phyloP scores from a whole-genome alignment of 2,888 invertebrate species.

The Dynastes tityus region DNA sequence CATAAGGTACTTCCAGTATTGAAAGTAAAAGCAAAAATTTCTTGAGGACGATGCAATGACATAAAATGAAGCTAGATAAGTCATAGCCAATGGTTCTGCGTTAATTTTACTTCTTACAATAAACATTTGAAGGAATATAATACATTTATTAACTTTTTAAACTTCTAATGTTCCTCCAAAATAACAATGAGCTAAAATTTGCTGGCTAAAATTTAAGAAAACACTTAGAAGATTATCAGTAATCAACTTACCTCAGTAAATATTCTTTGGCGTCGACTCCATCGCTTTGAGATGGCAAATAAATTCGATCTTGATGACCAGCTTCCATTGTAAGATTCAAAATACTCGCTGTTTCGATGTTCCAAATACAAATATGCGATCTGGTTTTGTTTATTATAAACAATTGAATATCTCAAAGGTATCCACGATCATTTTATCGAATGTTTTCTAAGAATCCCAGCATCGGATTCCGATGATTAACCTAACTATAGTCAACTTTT shows the following conservation, averaged over 20 bases:
- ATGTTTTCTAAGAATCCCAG: not conserved
- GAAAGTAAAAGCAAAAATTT: too few relatives aligned
- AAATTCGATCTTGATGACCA: slow-evolving; percentile 54
- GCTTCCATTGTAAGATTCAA: slow-evolving; percentile 3
- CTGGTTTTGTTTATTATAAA: not conserved
- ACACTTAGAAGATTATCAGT: too few relatives aligned
- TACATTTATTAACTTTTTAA: too few relatives aligned
- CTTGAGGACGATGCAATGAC: too few relatives aligned
- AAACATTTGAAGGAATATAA: too few relatives aligned
- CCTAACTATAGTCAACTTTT: not conserved
- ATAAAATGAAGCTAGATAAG: too few relatives aligned
- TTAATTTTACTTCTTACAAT: too few relatives aligned
- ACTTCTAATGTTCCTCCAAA: too few relatives aligned
- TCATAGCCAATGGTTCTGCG: too few relatives aligned
- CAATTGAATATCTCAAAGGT: not conserved
- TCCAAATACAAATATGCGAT: not conserved
- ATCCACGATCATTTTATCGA: not conserved
- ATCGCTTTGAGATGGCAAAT: slow-evolving; percentile 55
- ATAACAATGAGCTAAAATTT: too few relatives aligned
- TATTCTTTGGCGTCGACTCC: slow-evolving; percentile 56
- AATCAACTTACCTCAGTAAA: slow-evolving; percentile 48
- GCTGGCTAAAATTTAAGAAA: too few relatives aligned
- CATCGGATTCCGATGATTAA: not conserved
- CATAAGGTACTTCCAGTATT: too few relatives aligned
- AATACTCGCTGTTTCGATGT: not conserved